Percentiles rank a stretch among this genome's conserved stretches.
Evolutionary conservation across 2,888 invertebrate genomes (phyloP).

Genomic region (Coelogynopora nodosa): DNA sequence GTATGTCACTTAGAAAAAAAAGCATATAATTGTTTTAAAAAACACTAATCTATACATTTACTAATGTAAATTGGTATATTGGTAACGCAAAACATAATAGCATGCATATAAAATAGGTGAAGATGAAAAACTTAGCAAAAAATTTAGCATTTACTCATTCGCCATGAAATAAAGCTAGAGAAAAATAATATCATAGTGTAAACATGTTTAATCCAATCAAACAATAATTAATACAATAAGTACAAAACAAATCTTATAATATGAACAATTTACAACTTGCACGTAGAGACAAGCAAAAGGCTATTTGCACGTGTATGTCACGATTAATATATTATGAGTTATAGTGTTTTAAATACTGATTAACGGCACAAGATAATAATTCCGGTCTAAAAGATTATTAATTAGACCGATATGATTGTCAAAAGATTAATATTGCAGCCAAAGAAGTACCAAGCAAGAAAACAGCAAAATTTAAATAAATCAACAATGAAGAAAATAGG

Average conservation of each 20-base stretch:
- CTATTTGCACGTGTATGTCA: not conserved
- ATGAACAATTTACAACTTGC: not conserved
- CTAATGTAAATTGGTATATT: too few species aligned
- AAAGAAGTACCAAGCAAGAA: not conserved
- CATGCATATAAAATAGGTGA: too few species aligned
- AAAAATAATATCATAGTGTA: too few species aligned
- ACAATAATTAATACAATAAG: not conserved
- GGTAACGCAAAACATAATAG: too few species aligned
- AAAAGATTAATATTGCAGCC: not conserved
- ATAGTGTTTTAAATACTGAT: not conserved
- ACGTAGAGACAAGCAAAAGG: not conserved
- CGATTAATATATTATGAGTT: not conserved
- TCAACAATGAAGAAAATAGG: not conserved
- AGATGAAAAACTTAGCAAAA: too few species aligned
- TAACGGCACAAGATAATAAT: not conserved
- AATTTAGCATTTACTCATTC: too few species aligned
- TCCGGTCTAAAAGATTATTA: not conserved
- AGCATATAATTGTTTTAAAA: too few species aligned
- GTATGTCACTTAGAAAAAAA: too few species aligned
- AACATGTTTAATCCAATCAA: not conserved
- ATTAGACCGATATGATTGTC: too few species aligned
- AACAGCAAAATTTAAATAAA: not conserved
- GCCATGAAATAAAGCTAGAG: too few species aligned
- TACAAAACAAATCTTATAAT: constrained; percentile 17
- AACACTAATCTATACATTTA: too few species aligned